phyloP scores from a whole-genome alignment of 2,888 invertebrate species.

The Hoplodrina ambigua region DNA sequence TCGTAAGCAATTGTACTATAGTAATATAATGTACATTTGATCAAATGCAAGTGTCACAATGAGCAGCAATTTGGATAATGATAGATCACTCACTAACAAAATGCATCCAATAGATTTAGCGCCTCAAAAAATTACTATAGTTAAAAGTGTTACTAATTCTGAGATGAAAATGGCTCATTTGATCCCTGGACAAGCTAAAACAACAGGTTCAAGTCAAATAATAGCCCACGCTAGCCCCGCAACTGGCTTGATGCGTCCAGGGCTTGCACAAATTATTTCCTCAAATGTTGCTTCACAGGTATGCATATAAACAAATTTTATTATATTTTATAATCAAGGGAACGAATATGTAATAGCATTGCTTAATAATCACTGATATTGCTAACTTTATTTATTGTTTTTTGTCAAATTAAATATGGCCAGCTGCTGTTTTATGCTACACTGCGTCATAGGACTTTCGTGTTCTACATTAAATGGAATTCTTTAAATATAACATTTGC shows the following conservation, averaged over 20 bases:
- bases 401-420: not conserved
- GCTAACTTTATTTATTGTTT: not conserved
- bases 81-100: constrained; percentile 90
- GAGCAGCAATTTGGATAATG: constrained; percentile 89
- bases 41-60: constrained; percentile 70
- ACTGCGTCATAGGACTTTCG: not conserved
- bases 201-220: constrained; percentile 80
- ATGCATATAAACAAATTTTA: constrained; percentile 40
- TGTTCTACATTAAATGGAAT: too few relatives aligned
- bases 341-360: not conserved
- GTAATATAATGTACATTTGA: constrained; percentile 34
- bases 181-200: constrained; percentile 82
- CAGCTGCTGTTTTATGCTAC: not conserved
- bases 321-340: not conserved
- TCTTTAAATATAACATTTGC: not conserved
- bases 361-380: not conserved
- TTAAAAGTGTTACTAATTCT: constrained; percentile 84
- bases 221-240: constrained; percentile 81
- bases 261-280: constrained; percentile 84
- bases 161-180: constrained; percentile 89
- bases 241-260: constrained; percentile 85
- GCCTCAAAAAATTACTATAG: constrained; percentile 88
- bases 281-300: constrained; percentile 86
- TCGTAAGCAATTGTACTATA: constrained; percentile 6
- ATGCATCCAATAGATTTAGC: constrained; percentile 90